Evolutionary conservation across 2,113 vertebrate species (phyloP).

Genomic region (Syngnathoides biaculeatus): DNA sequence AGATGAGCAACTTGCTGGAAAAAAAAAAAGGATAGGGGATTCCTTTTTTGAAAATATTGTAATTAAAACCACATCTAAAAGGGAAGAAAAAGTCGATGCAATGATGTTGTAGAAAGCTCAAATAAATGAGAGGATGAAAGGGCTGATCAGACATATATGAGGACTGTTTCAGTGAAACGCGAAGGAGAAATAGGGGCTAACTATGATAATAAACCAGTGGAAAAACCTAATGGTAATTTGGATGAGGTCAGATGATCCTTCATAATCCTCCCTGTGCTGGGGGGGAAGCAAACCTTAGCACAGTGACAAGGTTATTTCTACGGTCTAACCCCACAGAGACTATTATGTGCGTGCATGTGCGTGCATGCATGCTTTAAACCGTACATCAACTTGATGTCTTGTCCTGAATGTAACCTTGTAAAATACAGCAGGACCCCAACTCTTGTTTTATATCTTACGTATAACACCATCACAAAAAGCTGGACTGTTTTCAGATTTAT

Average conservation of each 20-base stretch:
- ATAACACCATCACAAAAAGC: not conserved
- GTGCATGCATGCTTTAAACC: not conserved
- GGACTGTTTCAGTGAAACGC: not conserved
- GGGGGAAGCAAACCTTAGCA: conserved; percentile 1
- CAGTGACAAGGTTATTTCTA: conserved; percentile 20
- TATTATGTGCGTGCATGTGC: not conserved
- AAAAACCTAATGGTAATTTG: conserved; percentile 23
- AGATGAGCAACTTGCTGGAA: no score
- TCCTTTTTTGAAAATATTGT: no score
- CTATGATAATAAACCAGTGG: not conserved
- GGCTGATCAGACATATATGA: not conserved
- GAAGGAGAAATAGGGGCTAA: not conserved
- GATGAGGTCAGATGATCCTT: conserved; percentile 12
- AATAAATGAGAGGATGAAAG: not conserved
- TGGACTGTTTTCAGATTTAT: not conserved
- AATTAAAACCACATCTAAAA: no score
- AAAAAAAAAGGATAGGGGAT: no score
- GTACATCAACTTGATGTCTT: conserved; percentile 8
- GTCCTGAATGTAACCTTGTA: conserved; percentile 18
- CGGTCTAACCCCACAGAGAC: not conserved
- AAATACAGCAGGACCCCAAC: conserved; percentile 4
- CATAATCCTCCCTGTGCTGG: conserved; percentile 19
- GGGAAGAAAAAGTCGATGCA: no score
- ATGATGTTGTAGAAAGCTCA: not conserved
- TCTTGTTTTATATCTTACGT: not conserved